These are phyloP conservation scores for Drosophila rhopaloa DNA, from an alignment of 1,140 invertebrate genomes.

Conservation along the genomic window DNA sequence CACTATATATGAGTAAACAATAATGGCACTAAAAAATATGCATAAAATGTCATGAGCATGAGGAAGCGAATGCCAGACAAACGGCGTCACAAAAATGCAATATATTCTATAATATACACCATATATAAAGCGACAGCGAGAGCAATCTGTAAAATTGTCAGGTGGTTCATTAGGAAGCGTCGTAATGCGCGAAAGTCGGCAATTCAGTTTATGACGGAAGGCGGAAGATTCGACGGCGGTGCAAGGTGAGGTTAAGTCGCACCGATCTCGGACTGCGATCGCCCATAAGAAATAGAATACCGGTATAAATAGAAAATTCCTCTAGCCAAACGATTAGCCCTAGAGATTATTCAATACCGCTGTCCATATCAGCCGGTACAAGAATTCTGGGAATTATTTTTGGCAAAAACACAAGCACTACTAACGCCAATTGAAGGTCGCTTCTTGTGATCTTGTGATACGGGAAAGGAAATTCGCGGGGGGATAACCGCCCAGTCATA, in stretches of 20 bases:
- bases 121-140: not conserved
- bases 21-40: conserved; percentile 60
- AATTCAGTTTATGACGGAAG: conserved; percentile 49
- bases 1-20: conserved; percentile 62
- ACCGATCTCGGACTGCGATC: not conserved
- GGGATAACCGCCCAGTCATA: conserved; percentile 17
- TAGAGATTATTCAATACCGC: conserved; percentile 29
- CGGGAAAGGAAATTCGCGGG: conserved; percentile 9
- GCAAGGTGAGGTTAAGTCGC: conserved; percentile 12
- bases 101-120: not conserved
- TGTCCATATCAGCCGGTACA: conserved; percentile 1
- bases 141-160: conserved; percentile 39
- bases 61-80: conserved; percentile 51
- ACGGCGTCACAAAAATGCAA: conserved; percentile 40
- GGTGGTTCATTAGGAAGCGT: conserved; percentile 42
- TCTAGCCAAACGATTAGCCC: conserved; percentile 8
- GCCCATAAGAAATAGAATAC: no score
- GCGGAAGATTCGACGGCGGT: conserved; percentile 13
- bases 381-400: conserved; percentile 46
- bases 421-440: conserved; percentile 48
- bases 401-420: conserved; percentile 15
- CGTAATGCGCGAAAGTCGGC: conserved; percentile 14
- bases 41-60: conserved; percentile 53
- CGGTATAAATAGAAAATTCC: conserved; percentile 7
- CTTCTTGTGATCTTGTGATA: conserved; percentile 34